Conservation (phyloP, 2,113 vertebrate genomes). For the Takifugu bimaculatus region DNA sequence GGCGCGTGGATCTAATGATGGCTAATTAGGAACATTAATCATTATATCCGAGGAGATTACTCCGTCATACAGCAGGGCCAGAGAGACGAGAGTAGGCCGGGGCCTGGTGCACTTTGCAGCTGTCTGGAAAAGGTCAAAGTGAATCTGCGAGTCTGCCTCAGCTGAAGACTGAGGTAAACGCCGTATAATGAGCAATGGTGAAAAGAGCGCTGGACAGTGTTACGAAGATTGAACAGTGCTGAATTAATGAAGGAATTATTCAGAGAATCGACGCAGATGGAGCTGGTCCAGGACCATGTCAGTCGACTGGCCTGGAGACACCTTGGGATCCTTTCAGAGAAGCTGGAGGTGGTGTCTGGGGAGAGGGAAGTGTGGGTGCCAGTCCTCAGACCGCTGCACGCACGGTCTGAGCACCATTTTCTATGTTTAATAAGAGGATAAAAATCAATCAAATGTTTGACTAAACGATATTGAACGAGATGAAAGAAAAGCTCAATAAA, state of each 20-base stretch:
- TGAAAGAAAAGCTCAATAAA: not conserved
- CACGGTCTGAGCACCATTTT: too few relatives aligned
- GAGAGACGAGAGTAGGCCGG: slow-evolving; percentile 8
- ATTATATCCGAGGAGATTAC: slow-evolving; percentile 40
- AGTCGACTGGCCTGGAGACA: too few relatives aligned
- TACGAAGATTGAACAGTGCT: slow-evolving; percentile 15
- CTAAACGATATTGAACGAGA: not conserved
- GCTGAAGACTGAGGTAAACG: slow-evolving; percentile 10
- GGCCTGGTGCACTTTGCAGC: slow-evolving; percentile 22
- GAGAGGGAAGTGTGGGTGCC: too few relatives aligned
- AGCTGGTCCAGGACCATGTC: too few relatives aligned
- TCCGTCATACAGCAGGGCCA: slow-evolving; percentile 20
- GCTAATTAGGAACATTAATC: slow-evolving; percentile 53
- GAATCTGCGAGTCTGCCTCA: slow-evolving; percentile 18
- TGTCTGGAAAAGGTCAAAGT: slow-evolving; percentile 46
- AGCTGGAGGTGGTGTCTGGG: too few relatives aligned
- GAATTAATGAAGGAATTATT: slow-evolving; percentile 12
- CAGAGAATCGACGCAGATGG: slow-evolving; percentile 4
- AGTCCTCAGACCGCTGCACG: too few relatives aligned
- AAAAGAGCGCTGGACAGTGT: slow-evolving; percentile 1
- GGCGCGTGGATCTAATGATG: slow-evolving; percentile 37
- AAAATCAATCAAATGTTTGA: not conserved
- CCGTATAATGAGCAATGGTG: slow-evolving; percentile 4
- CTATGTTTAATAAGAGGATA: not conserved
- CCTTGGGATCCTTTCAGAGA: too few relatives aligned